These are phyloP conservation scores for Brenthis daphne DNA, from an alignment of 2,888 invertebrate genomes.

Conservation along the genomic window DNA sequence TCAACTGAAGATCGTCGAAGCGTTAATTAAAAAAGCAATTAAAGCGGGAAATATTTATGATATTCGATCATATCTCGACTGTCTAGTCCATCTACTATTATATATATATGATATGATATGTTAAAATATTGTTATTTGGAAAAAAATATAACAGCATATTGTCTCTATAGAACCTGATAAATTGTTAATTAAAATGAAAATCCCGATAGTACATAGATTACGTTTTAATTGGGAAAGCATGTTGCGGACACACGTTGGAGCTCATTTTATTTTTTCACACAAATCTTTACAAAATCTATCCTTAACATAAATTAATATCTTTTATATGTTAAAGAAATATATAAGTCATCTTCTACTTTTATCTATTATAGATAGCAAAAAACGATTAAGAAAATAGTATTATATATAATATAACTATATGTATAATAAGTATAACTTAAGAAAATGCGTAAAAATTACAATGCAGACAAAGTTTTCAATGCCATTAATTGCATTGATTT, in stretches of 20 bases:
- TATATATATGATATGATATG: too few relatives aligned
- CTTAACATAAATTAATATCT: neutral
- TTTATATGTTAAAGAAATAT: too few relatives aligned
- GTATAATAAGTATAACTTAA: too few relatives aligned
- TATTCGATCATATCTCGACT: slow-evolving; percentile 36
- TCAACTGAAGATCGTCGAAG: slow-evolving; percentile 52
- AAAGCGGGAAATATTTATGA: slow-evolving; percentile 47
- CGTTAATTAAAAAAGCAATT: slow-evolving; percentile 78
- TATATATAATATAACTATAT: too few relatives aligned
- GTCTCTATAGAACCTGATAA: slow-evolving; percentile 11
- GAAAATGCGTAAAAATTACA: too few relatives aligned
- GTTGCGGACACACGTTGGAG: neutral
- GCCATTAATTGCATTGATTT: too few relatives aligned
- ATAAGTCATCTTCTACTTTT: too few relatives aligned
- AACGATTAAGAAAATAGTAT: too few relatives aligned
- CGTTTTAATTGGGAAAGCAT: slow-evolving; percentile 29
- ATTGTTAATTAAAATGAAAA: slow-evolving; percentile 28
- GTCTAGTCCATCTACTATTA: slow-evolving; percentile 34
- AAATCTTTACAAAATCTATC: neutral
- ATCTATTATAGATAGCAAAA: too few relatives aligned
- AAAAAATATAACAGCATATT: too few relatives aligned
- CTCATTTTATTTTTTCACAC: neutral
- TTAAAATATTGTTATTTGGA: too few relatives aligned
- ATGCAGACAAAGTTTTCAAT: too few relatives aligned
- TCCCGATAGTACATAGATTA: slow-evolving; percentile 2